Percentiles rank a stretch among this genome's conserved stretches.
These are phyloP conservation scores for Silurus meridionalis DNA, from an alignment of 2,113 vertebrate species.

Conservation along the genomic window DNA sequence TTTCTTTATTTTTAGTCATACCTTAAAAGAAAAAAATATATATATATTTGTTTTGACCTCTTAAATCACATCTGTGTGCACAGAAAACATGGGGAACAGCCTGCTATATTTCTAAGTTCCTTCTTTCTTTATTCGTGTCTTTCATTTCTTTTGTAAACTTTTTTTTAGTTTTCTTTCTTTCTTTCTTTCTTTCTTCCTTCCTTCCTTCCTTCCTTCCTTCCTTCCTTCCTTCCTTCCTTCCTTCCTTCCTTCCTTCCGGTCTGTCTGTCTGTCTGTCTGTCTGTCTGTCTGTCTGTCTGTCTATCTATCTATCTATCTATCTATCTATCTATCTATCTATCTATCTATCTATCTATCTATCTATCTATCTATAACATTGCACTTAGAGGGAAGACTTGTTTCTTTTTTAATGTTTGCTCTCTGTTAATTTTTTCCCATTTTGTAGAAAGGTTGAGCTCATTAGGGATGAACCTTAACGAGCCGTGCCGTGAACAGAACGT, in stretches of 20 bases:
- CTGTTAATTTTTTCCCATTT: slow-evolving; percentile 7
- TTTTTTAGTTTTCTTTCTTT: neutral
- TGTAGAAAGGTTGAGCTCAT: slow-evolving; percentile 52
- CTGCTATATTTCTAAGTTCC: neutral
- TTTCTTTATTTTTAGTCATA: slow-evolving; percentile 4
- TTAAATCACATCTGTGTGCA: neutral
- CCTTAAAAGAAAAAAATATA: neutral
- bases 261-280: neutral
- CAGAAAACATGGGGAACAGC: neutral
- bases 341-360: neutral
- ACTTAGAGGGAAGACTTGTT: neutral
- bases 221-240: neutral
- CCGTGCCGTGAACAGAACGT: slow-evolving; percentile 23
- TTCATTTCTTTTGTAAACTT: neutral
- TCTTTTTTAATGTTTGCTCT: neutral
- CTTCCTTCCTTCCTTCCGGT: neutral
- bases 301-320: neutral
- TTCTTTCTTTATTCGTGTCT: neutral
- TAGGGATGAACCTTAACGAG: slow-evolving; percentile 61
- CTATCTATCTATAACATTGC: slow-evolving; percentile 11
- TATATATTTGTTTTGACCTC: neutral
- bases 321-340: neutral
- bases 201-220: neutral
- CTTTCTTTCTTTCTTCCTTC: too few species aligned
- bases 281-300: neutral